phyloP scores from a whole-genome alignment of 2,113 vertebrate genomes.

The Hippolais icterina region DNA sequence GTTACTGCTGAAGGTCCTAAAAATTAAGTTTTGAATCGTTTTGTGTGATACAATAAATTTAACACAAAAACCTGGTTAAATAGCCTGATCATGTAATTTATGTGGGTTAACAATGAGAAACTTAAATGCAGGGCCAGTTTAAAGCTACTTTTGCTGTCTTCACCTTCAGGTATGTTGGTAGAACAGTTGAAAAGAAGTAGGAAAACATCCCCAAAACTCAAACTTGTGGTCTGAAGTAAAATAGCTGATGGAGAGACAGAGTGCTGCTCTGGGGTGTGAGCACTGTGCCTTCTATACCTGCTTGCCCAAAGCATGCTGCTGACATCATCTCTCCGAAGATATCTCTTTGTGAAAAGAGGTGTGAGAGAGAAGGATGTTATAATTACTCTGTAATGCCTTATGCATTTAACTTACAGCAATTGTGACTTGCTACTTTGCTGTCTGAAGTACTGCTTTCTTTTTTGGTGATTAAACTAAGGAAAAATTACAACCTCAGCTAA shows the following conservation, averaged over 20 bases:
- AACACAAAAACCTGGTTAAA: not conserved
- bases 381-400: not conserved
- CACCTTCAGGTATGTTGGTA: not conserved
- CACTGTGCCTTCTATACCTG: not conserved
- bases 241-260: not conserved
- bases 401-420: not conserved
- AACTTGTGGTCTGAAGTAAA: not conserved
- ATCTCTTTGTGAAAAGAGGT: not conserved
- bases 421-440: not conserved
- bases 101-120: not conserved
- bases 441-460: not conserved
- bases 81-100: not conserved
- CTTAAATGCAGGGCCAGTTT: not conserved
- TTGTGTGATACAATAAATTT: not conserved
- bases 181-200: not conserved
- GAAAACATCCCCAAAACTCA: fast-evolving
- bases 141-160: not conserved
- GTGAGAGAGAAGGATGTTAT: not conserved
- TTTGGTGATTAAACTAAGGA: not conserved
- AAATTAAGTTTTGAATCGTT: not conserved
- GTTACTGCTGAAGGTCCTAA: not conserved
- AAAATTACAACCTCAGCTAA: not conserved
- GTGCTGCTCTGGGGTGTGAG: not conserved
- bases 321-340: not conserved
- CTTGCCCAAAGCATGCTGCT: not conserved